Evolutionary conservation across 2,797 vertebrate species (phyloP), one percentile per base, ranked within the genome.

Genomic region (Melanotaenia parkinsoni): DNA sequence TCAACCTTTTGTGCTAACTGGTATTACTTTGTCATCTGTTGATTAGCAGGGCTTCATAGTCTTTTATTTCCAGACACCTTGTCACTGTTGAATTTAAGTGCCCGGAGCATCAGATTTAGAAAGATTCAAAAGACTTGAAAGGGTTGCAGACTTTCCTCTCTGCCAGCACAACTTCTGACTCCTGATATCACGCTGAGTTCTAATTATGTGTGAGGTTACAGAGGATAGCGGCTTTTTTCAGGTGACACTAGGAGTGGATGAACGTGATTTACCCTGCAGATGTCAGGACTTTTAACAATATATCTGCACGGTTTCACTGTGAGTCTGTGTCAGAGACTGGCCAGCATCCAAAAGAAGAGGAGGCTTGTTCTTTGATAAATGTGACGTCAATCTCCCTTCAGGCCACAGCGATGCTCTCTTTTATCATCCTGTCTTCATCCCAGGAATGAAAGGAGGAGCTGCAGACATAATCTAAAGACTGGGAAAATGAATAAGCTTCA

Each of bases 311-410:
- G 74, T 45, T 70, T 71, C 69, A 59, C 47, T 43, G 54, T 72
- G 63, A 59, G 72, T 84, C 68, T 78, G 76, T 71, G 58, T 71
- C 28, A 54, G 53, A 43, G 11, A 58, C 51, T 83, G 79, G 79
- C 63, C 58, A 13, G 37, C 57, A 51, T 85, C 74, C 86, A 88
- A 75, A 74, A 58, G 67, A 50, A 66, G 65, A 69, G 10, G 24
- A 62, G 40, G n/a, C 7, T 53, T 54, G 22, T 30, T 74, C 76
- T 88, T 87, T 87, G 78, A 87, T 80, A 26, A 57, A 50, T 43
- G 28, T 61, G 69, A 28, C 30, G 0, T 57, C 43, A 37, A 0
- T 45, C 60, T 77, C 72, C 79, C 66, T 6, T 61, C 11, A 62
- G 84, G 81, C 56, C 66, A 69, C 54, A 70, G 32, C 1, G 43